Conservation (phyloP, 2,113 vertebrate genomes). For the Pterocles burchelli region DNA sequence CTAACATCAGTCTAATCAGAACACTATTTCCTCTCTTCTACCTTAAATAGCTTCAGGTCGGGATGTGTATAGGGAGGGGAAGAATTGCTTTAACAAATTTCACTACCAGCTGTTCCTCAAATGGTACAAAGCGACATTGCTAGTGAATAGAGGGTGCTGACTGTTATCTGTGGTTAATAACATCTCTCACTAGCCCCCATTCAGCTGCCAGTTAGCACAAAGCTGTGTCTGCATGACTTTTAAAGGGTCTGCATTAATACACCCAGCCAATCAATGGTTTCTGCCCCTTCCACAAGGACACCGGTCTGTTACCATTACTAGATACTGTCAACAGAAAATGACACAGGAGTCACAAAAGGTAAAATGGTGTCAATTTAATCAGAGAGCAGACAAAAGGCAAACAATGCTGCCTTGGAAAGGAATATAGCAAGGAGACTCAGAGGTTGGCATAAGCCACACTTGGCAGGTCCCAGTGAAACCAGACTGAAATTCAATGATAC, state of each 20-base stretch:
- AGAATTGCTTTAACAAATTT: constrained; percentile 64
- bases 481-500: constrained; percentile 69
- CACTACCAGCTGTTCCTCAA: constrained; percentile 44
- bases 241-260: constrained; percentile 77
- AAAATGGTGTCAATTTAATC: constrained; percentile 83
- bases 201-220: constrained; percentile 81
- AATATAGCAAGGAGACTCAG: constrained; percentile 74
- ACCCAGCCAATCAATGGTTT: constrained; percentile 80
- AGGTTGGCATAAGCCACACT: constrained; percentile 63
- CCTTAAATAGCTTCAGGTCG: constrained; percentile 62
- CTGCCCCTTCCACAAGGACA: constrained; percentile 79
- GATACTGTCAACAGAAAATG: constrained; percentile 81
- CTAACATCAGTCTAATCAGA: constrained; percentile 19
- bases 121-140: constrained; percentile 78
- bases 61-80: background rate
- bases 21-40: constrained; percentile 37
- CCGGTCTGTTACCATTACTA: constrained; percentile 68
- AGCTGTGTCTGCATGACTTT: constrained; percentile 71
- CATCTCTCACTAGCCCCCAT: constrained; percentile 68
- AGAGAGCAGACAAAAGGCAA: constrained; percentile 78
- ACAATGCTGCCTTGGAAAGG: constrained; percentile 66
- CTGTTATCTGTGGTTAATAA: constrained; percentile 80
- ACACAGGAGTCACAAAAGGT: constrained; percentile 76
- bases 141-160: constrained; percentile 71
- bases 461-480: constrained; percentile 72